Percentiles rank a stretch among this genome's conserved stretches.
These are phyloP conservation scores for Colistium nudipinnis DNA, from an alignment of 2,113 vertebrate genomes.

Conservation along the genomic window DNA sequence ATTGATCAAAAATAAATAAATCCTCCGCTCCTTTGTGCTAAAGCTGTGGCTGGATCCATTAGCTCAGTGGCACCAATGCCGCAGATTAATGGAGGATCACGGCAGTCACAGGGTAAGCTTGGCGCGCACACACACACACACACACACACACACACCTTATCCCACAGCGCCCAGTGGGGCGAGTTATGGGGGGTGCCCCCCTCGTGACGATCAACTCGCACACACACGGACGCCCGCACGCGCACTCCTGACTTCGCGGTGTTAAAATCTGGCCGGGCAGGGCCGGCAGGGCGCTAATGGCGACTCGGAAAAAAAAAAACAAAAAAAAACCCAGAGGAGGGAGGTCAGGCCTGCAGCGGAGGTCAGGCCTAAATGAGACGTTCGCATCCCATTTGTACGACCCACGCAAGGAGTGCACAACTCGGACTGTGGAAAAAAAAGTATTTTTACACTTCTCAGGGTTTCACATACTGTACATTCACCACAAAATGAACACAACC, in stretches of 20 bases:
- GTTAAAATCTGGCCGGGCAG: slow-evolving; percentile 74
- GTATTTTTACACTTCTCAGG: too few relatives aligned
- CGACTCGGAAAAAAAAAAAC: too few relatives aligned
- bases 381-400: too few relatives aligned
- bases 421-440: too few relatives aligned
- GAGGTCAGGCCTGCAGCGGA: slow-evolving; percentile 74
- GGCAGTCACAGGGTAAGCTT: slow-evolving; percentile 61
- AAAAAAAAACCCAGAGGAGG: slow-evolving; percentile 80
- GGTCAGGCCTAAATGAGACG: slow-evolving; percentile 78
- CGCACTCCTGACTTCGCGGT: slow-evolving; percentile 47
- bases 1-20: too few relatives aligned
- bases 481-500: too few relatives aligned
- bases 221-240: slow-evolving; percentile 34
- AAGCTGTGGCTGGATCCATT: slow-evolving; percentile 61
- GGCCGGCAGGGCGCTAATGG: slow-evolving; percentile 78
- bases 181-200: slow-evolving; percentile 53
- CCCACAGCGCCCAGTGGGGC: slow-evolving; percentile 33
- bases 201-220: slow-evolving; percentile 50
- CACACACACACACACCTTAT: slow-evolving; percentile 54
- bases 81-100: slow-evolving; percentile 70
- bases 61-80: slow-evolving; percentile 66
- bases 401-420: too few relatives aligned
- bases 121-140: slow-evolving; percentile 49
- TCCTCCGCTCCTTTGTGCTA: too few relatives aligned
- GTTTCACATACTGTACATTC: too few relatives aligned